These are phyloP conservation scores for Erebia aethiops DNA, from an alignment of 2,888 invertebrate genomes.

Conservation along the genomic window DNA sequence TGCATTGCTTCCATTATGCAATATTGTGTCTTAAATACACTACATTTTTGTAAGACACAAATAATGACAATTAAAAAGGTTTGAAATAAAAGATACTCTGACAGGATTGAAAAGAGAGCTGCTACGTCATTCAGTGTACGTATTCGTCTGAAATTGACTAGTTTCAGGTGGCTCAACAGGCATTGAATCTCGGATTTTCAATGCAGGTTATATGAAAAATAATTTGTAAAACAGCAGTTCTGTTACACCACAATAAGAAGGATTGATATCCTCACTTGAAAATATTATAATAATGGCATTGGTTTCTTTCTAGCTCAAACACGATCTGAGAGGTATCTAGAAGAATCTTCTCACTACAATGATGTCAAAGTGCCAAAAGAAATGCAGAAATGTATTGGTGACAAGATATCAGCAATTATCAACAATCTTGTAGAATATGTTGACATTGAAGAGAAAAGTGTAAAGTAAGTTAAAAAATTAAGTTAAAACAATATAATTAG, in stretches of 20 bases:
- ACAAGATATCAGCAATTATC: constrained; percentile 75
- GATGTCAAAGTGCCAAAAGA: constrained; percentile 79
- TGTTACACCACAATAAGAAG: neutral
- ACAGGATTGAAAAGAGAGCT: no score
- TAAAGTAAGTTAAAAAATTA: constrained; percentile 58
- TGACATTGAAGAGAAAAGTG: constrained; percentile 49
- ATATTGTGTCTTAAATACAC: no score
- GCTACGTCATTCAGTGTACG: no score
- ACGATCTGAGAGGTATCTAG: constrained; percentile 68
- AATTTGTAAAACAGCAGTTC: no score
- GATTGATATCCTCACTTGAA: neutral
- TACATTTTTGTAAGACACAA: no score
- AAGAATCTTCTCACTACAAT: constrained; percentile 77
- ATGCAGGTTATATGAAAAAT: no score
- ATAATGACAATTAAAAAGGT: no score
- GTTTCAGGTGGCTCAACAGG: no score
- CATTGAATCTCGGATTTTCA: no score
- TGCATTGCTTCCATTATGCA: no score
- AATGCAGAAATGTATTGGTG: constrained; percentile 77
- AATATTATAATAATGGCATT: neutral
- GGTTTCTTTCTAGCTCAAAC: constrained; percentile 41
- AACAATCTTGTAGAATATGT: constrained; percentile 72
- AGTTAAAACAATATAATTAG: constrained; percentile 34
- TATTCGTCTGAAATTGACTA: no score
- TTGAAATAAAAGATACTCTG: no score